These are phyloP conservation scores for Meloidogyne floridensis DNA, from an alignment of 1,140 invertebrate species.

Conservation along the genomic window DNA sequence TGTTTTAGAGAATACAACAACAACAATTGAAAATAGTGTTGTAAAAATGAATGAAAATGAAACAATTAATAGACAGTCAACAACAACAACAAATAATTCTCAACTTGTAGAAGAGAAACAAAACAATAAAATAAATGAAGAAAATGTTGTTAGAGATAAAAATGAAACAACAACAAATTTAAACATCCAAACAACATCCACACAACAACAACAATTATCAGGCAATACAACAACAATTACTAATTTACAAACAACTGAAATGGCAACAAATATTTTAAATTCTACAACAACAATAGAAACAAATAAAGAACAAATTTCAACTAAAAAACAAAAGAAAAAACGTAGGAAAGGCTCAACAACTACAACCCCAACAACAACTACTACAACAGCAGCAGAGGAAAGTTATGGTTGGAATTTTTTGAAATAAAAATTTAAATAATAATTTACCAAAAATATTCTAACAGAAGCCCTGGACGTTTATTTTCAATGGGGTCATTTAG, in stretches of 20 bases:
- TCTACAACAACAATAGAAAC: not conserved
- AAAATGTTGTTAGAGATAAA: not conserved
- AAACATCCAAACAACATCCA: not conserved
- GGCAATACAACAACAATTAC: not conserved
- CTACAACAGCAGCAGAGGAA: conserved; percentile 14
- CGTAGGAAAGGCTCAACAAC: conserved; percentile 13
- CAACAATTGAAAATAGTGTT: not conserved
- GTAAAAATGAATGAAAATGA: not conserved
- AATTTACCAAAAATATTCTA: too few relatives aligned
- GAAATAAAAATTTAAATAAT: not conserved
- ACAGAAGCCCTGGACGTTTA: too few relatives aligned
- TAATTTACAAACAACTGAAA: conserved; percentile 18
- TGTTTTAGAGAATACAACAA: not conserved
- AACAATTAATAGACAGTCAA: not conserved
- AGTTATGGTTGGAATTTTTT: not conserved
- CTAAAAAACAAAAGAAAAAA: conserved; percentile 3
- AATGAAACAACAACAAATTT: not conserved
- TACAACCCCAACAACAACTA: conserved; percentile 9
- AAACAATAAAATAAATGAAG: not conserved
- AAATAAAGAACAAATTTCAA: not conserved
- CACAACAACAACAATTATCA: not conserved
- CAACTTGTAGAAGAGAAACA: conserved; percentile 10
- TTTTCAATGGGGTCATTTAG: too few relatives aligned
- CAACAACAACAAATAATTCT: not conserved
- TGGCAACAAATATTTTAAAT: conserved; percentile 24